Evolutionary conservation across 2,888 invertebrate genomes (phyloP).

Genomic region (Ligdia adustata): DNA sequence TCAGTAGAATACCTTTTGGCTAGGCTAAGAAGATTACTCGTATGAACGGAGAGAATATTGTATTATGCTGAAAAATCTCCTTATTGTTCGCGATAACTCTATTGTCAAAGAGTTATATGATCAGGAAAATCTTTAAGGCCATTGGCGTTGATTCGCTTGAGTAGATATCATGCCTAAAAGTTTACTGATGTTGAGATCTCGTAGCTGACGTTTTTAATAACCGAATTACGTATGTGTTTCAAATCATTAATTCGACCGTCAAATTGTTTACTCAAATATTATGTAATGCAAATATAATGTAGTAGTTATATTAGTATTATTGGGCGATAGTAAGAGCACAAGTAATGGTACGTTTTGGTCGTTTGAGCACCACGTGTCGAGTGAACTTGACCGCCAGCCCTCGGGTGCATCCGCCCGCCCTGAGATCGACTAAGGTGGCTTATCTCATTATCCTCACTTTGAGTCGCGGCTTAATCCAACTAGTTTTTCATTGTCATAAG

Average conservation of each 20-base stretch:
- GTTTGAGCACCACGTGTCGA: constrained; percentile 37
- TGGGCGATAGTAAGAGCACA: too few species aligned
- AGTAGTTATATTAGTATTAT: too few species aligned
- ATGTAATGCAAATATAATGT: too few species aligned
- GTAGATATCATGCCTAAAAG: constrained; percentile 6
- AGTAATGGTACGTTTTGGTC: constrained; percentile 8
- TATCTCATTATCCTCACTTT: constrained; percentile 30
- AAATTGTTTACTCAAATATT: too few species aligned
- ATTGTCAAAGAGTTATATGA: constrained; percentile 31
- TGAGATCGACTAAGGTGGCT: constrained; percentile 21
- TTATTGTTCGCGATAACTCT: constrained; percentile 35
- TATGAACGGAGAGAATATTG: constrained; percentile 45
- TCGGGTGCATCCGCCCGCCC: constrained; percentile 26
- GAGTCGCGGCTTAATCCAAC: constrained; percentile 16
- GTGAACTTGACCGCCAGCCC: constrained; percentile 53
- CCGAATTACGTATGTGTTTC: too few species aligned
- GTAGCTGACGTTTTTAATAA: too few species aligned
- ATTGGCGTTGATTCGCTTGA: constrained; percentile 25
- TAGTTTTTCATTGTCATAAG: constrained; percentile 10
- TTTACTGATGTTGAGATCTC: constrained; percentile 4
- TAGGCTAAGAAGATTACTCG: constrained; percentile 47
- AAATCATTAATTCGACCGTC: too few species aligned
- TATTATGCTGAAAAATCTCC: constrained; percentile 40
- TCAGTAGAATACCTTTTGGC: constrained; percentile 63
- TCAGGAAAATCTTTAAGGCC: constrained; percentile 25